Evolutionary conservation across 30 jellyfish, hydroid and myxozoan species (phyloP).

Genomic region (Hydractinia echinata): DNA sequence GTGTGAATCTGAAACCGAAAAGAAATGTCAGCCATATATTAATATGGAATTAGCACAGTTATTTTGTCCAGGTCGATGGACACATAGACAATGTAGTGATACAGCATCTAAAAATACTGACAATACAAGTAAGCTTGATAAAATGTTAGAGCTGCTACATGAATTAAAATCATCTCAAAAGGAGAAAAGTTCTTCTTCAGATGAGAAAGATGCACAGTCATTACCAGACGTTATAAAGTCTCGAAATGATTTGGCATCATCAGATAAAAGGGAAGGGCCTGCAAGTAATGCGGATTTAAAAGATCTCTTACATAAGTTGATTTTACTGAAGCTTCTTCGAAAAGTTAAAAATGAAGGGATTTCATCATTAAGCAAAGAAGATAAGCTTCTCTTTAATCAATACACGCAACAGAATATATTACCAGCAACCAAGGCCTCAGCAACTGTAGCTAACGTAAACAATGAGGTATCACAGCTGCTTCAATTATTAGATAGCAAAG

Average conservation of each 20-base stretch:
- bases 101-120: not conserved
- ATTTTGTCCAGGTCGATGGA: conserved; percentile 16
- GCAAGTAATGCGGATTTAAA: conserved; percentile 26
- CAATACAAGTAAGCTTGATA: not conserved
- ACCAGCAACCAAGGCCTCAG: conserved; percentile 19
- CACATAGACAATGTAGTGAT: not conserved
- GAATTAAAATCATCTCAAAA: not conserved
- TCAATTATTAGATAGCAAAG: not conserved
- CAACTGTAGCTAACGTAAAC: conserved; percentile 6
- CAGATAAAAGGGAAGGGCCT: not conserved
- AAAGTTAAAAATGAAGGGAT: conserved; percentile 31
- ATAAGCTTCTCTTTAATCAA: not conserved
- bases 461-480: not conserved
- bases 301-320: conserved; percentile 25
- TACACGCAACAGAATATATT: not conserved
- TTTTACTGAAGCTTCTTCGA: conserved; percentile 26
- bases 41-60: conserved; percentile 1
- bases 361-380: conserved; percentile 24
- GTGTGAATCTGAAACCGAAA: conserved; percentile 1
- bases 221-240: not conserved
- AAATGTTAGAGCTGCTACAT: not conserved
- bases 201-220: not conserved
- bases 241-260: not conserved
- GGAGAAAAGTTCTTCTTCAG: not conserved
- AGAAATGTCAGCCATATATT: conserved; percentile 4